Base-by-base conservation (phyloP, 2,113 vertebrate genomes). In the Climacteris rufus region DNA sequence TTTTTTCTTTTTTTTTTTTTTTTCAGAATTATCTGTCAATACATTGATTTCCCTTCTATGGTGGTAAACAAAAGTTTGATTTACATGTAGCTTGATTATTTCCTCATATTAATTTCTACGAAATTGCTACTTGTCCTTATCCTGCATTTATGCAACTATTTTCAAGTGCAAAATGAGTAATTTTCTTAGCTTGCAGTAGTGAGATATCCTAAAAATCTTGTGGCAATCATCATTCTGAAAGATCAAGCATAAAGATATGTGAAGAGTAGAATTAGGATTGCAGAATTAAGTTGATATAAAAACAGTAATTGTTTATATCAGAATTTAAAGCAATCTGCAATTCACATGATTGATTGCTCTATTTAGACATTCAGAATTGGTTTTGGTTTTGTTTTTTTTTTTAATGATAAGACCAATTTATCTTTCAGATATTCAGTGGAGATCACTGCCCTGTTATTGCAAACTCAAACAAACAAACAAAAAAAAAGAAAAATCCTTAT, bases 311-410 rank as follows among this genome's bases (percentile, higher is more conserved):
- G 0, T 37, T 56, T 64, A 7, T 25, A 57, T 37, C 11, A 80
- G 33, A 61, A 83, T 57, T 37, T 52, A n/a, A 72, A 90, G 2
- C 3, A 69, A 65, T 52, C 10, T 91, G 13, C 15, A 72, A 13
- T 57, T 64, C 42, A 52, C 6, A 15, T 33, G 2, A 47, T 30
- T 71, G 37, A 59, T 68, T 94, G 78, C 28, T 31, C 15, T 57
- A 40, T 63, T 40, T 59, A 44, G 8, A 76, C 17, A 63, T 45
- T 13, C 14, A 45, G 24, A 76, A n/a, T n/a, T n/a, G n/a, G n/a
- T n/a, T n/a, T n/a, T n/a, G 3, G 5, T 16, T 3, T 2, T 3
- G 16, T 33, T 19, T 42, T 47, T 23, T 30, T 4, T 21, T 61
- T 65, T 49, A 7, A 42, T 45, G 1, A 18, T 40, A 47, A 54